These are phyloP conservation scores for Philereme vetulata DNA, from an alignment of 2,888 invertebrate species.

Conservation along the genomic window DNA sequence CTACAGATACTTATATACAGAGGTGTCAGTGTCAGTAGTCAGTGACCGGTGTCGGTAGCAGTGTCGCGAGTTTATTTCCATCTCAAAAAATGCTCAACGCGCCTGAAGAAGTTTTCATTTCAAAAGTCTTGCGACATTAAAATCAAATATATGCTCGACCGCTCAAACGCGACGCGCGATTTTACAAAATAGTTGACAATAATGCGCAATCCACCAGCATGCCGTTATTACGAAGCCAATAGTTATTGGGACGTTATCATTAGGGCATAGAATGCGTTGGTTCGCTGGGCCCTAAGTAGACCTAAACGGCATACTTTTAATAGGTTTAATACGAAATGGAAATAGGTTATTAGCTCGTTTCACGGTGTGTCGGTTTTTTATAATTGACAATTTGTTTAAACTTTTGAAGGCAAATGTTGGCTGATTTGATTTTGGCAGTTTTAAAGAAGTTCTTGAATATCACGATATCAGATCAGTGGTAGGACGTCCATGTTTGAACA, in stretches of 20 bases:
- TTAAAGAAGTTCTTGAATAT: too few relatives aligned
- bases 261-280: constrained; percentile 18
- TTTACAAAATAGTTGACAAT: constrained; percentile 24
- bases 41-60: too few relatives aligned
- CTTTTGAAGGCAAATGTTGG: too few relatives aligned
- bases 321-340: constrained; percentile 18
- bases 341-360: constrained; percentile 20
- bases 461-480: too few relatives aligned
- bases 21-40: too few relatives aligned
- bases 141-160: constrained; percentile 9
- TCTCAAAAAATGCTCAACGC: too few relatives aligned
- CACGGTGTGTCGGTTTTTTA: constrained; percentile 18
- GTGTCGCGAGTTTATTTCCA: too few relatives aligned
- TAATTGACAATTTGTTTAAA: background rate
- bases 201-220: constrained; percentile 13
- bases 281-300: constrained; percentile 22
- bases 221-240: constrained; percentile 14
- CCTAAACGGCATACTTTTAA: constrained; percentile 15
- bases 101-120: too few relatives aligned
- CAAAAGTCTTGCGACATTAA: background rate
- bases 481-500: too few relatives aligned
- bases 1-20: too few relatives aligned
- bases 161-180: constrained; percentile 16
- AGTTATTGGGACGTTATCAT: constrained; percentile 11
- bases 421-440: too few relatives aligned